phyloP scores from a whole-genome alignment of 2,113 vertebrate species.

The Actenoides lindsayi region DNA sequence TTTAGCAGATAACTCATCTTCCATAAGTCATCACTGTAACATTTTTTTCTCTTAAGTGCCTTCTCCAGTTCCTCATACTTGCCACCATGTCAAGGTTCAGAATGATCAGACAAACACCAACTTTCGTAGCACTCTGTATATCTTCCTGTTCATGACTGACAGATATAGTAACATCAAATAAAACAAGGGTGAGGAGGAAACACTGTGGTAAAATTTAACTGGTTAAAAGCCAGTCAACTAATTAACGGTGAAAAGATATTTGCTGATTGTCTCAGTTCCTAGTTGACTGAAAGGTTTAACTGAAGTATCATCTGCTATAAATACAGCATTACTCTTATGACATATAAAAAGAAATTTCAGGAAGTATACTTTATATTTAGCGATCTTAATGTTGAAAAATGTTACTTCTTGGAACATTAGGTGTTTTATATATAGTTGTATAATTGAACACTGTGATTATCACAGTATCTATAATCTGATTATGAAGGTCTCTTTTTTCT shows the following conservation, averaged over 20 bases:
- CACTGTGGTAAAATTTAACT: not conserved
- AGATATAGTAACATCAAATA: not conserved
- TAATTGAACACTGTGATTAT: not conserved
- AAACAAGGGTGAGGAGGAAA: not conserved
- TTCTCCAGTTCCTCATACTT: not conserved
- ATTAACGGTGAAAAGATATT: not conserved
- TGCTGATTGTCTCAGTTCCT: not conserved
- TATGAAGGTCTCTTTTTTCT: not conserved
- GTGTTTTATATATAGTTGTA: not conserved
- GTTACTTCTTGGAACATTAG: not conserved
- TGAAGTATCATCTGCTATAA: not conserved
- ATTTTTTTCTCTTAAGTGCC: not conserved
- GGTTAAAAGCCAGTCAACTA: not conserved
- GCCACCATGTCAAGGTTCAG: rapidly evolving
- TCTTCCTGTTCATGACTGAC: not conserved
- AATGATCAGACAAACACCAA: not conserved
- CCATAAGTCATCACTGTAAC: not conserved
- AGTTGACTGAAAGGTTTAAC: not conserved
- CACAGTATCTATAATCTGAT: not conserved
- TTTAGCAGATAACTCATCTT: not conserved
- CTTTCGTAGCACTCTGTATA: not conserved
- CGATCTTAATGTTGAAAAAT: not conserved
- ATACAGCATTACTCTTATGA: slow-evolving; percentile 4
- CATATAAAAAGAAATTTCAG: not conserved
- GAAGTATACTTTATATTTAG: not conserved